Evolutionary conservation across 2,113 vertebrate species (phyloP), one percentile per base, ranked within the genome.

Genomic region (Ptychochromis oligacanthus): DNA sequence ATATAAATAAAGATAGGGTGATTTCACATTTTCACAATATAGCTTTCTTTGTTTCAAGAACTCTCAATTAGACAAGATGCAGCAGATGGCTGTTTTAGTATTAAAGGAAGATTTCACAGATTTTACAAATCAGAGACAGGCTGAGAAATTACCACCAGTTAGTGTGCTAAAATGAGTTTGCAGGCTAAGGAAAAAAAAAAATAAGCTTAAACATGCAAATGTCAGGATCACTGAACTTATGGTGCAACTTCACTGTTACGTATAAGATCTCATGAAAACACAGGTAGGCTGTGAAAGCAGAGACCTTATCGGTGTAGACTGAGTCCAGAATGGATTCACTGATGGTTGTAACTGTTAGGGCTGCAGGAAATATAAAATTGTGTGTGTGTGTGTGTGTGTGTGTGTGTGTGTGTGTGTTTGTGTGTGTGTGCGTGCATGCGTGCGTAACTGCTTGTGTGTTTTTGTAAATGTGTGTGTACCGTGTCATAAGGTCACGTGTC

Each of bases 401-500:
- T 67, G 82, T 52, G 14, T 61, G 58, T 40, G 14, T 36, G 28
- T 60, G 28, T 18, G 40, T 75, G 24, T 59, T 54, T 24, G 31
- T 67, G 9, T 31, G 6, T 34, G 55, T 17, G 11, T 61, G 80
- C 12, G 5, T 20, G 4, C 56, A 77, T 61, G 17, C 54, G 2
- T 15, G 17, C 4, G 31, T 57, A 26, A 24, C 34, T 75, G 24
- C 34, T 55, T 31, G 31, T 67, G 9, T 31, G 6, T 34, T 54
- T 28, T 17, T 74, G 83, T 12, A 14, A 52, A 61, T 54, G 83
- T 77, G 64, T 67, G 70, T 82, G 72, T 58, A 74, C 70, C 28
- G 77, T 80, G 84, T 72, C 92, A 87, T 83, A 55, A 86, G 91
- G 92, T 92, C 85, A 90, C 67, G 38, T 91, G 89, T 92, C 91